Evolutionary conservation across 92 coral and sea anemone genomes (phyloP).

Genomic region (Phenganax marumi): DNA sequence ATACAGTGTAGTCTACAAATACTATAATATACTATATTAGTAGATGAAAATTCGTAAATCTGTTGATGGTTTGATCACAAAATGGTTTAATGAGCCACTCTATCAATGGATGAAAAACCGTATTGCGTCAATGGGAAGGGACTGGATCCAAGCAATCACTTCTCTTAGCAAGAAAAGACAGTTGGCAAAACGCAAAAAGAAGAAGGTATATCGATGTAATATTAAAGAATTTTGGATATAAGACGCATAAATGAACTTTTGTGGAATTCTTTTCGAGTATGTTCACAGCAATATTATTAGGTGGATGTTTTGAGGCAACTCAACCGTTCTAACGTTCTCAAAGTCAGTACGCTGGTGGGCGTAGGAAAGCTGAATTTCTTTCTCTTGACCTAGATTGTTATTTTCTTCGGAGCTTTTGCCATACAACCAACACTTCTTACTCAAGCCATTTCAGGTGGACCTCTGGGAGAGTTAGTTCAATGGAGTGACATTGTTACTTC

Average conservation of each 20-base stretch:
- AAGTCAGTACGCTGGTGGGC: background rate
- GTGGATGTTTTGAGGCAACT: no score
- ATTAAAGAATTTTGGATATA: background rate
- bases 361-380: background rate
- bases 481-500: constrained; percentile 84
- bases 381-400: constrained; percentile 56
- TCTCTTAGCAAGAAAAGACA: constrained; percentile 29
- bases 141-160: constrained; percentile 53
- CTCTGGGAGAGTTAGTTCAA: constrained; percentile 88
- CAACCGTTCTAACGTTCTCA: no score
- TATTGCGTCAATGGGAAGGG: constrained; percentile 63
- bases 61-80: background rate
- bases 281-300: no score
- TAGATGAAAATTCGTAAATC: constrained; percentile 11
- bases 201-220: constrained; percentile 12
- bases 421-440: constrained; percentile 59
- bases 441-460: constrained; percentile 67
- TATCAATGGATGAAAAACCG: constrained; percentile 76
- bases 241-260: no score
- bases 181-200: constrained; percentile 13
- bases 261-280: no score
- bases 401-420: constrained; percentile 75
- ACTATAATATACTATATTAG: background rate
- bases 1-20: background rate
- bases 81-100: constrained; percentile 42